Evolutionary conservation across 2,888 invertebrate genomes (phyloP).

Genomic region (Osmoderma eremita): DNA sequence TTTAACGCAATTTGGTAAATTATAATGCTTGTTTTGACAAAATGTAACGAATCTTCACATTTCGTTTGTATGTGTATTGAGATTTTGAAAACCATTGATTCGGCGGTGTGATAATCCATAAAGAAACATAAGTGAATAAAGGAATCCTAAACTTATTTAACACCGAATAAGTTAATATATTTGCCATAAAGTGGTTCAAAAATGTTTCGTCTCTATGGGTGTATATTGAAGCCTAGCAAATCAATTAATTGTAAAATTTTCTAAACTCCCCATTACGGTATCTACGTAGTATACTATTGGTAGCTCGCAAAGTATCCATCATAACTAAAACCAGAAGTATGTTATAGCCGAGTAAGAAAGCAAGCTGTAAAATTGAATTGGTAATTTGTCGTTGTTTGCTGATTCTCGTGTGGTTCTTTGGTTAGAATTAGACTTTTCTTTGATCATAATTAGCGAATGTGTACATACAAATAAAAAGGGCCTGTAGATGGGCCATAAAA

Average conservation of each 20-base stretch:
- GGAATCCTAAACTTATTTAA: no score
- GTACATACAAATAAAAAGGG: no score
- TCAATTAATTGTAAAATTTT: neutral
- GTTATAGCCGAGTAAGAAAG: slow-evolving; percentile 21
- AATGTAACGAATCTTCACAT: neutral
- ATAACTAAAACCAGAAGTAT: slow-evolving; percentile 37
- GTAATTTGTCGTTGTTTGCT: neutral
- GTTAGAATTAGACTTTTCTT: no score
- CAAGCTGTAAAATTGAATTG: slow-evolving; percentile 11
- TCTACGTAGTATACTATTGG: neutral
- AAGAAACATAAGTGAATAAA: no score
- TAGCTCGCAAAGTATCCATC: slow-evolving; percentile 37
- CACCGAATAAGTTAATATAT: no score
- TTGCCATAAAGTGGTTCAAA: neutral
- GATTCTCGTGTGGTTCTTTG: neutral
- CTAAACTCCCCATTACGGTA: neutral
- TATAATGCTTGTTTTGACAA: no score
- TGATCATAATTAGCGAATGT: no score
- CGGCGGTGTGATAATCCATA: no score
- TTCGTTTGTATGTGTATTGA: no score
- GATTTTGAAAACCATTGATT: no score
- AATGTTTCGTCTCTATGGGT: neutral
- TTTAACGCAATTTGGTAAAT: neutral
- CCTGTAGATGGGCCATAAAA: no score
- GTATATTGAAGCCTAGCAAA: neutral